A percentile compares a stretch with the other conserved stretches of the same genome.
Conservation (phyloP, 2,113 vertebrate species). For the Hippoglossus stenolepis region DNA sequence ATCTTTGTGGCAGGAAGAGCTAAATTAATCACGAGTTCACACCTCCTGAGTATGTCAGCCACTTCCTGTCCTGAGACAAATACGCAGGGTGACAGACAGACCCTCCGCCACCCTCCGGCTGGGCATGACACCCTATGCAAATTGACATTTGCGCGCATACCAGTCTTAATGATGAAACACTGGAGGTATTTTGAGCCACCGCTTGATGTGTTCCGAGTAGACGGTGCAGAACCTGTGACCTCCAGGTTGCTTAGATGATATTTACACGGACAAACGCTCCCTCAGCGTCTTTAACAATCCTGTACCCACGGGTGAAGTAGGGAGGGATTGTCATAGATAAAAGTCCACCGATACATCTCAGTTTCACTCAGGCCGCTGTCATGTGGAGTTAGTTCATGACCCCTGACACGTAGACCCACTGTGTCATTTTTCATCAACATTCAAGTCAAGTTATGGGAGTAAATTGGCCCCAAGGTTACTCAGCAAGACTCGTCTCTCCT, state of each 20-base stretch:
- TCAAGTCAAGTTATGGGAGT: background rate
- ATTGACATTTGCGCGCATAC: constrained; percentile 68
- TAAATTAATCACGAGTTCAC: constrained; percentile 72
- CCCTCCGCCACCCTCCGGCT: constrained; percentile 45
- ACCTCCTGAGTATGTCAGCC: constrained; percentile 69
- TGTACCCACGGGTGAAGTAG: background rate
- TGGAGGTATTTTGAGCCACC: constrained; percentile 58
- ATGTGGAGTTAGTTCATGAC: constrained; percentile 11
- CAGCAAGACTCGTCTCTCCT: background rate
- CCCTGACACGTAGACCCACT: constrained; percentile 3
- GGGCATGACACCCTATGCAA: constrained; percentile 62
- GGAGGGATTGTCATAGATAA: background rate
- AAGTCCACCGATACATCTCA: background rate
- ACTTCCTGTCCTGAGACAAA: constrained; percentile 68
- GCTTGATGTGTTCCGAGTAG: constrained; percentile 51
- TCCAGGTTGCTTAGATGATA: constrained; percentile 51
- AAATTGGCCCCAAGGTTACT: constrained; percentile 11
- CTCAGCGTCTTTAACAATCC: background rate
- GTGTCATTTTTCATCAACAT: constrained; percentile 24
- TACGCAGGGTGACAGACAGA: constrained; percentile 62
- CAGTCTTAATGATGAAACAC: constrained; percentile 64
- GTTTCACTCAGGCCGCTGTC: constrained; percentile 8
- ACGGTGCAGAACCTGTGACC: constrained; percentile 54
- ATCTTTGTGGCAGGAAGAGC: constrained; percentile 49
- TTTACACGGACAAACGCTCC: constrained; percentile 34